Evolutionary conservation across 2,888 invertebrate genomes (phyloP).

Genomic region (Amaurobius ferox): DNA sequence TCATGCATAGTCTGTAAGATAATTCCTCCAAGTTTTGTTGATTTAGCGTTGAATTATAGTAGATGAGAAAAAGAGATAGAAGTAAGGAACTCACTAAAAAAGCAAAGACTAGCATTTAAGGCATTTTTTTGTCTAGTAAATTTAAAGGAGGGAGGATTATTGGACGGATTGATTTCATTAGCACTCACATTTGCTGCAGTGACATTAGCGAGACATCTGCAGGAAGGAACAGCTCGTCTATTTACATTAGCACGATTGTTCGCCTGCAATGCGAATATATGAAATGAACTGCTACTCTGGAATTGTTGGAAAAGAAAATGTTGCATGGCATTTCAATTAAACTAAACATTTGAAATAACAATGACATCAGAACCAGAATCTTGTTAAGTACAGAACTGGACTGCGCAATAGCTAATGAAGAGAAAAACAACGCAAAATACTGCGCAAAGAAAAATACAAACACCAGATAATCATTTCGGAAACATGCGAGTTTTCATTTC

Average conservation of each 20-base stretch:
- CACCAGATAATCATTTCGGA: too few species aligned
- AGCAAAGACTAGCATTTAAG: slow-evolving; percentile 73
- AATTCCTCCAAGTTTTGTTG: too few species aligned
- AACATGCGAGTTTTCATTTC: too few species aligned
- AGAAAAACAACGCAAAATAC: too few species aligned
- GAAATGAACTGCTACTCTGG: slow-evolving; percentile 52
- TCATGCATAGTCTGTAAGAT: not conserved
- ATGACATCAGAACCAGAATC: not conserved
- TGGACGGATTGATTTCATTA: slow-evolving; percentile 65
- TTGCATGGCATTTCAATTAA: slow-evolving; percentile 9
- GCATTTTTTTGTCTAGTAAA: slow-evolving; percentile 69
- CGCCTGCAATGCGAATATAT: slow-evolving; percentile 71
- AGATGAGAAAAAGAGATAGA: slow-evolving; percentile 11
- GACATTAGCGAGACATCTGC: slow-evolving; percentile 72
- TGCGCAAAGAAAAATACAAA: too few species aligned
- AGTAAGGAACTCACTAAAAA: slow-evolving; percentile 50
- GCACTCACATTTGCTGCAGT: slow-evolving; percentile 71
- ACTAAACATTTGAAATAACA: slow-evolving; percentile 39
- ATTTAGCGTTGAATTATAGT: too few species aligned
- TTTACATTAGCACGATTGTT: slow-evolving; percentile 64
- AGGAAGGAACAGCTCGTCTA: slow-evolving; percentile 68
- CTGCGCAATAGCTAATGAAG: too few species aligned
- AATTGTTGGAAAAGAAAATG: slow-evolving; percentile 14
- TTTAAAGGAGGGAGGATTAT: slow-evolving; percentile 51
- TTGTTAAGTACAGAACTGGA: too few species aligned